phyloP scores from a whole-genome alignment of 1,140 invertebrate genomes.

The Chelonus insularis region DNA sequence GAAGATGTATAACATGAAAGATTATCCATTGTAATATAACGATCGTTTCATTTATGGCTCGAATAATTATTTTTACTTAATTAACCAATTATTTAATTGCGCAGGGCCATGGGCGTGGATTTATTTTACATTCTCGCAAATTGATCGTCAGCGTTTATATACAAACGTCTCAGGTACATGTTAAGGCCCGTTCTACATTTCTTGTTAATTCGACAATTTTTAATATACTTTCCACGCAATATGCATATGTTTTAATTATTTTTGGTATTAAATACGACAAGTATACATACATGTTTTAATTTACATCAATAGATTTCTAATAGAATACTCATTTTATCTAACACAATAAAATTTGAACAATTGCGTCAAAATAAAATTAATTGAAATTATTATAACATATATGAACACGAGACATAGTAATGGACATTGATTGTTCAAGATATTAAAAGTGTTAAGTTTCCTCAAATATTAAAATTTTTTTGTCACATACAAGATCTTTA shows the following conservation, averaged over 20 bases:
- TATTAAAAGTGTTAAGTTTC: no score
- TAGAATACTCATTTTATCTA: background rate
- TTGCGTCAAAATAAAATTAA: background rate
- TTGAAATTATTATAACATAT: no score
- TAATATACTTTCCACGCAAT: conserved; percentile 28
- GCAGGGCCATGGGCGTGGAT: conserved; percentile 32
- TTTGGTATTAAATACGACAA: conserved; percentile 33
- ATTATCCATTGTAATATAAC: background rate
- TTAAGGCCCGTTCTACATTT: conserved; percentile 53
- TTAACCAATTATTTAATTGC: conserved; percentile 7
- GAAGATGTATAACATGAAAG: background rate
- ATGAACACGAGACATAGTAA: no score
- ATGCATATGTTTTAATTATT: conserved; percentile 22
- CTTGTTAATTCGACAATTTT: conserved; percentile 20
- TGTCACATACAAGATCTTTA: no score
- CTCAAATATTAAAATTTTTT: no score
- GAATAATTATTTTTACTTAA: background rate
- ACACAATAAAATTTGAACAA: background rate
- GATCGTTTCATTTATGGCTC: background rate
- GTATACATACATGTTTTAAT: conserved; percentile 12
- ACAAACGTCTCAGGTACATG: conserved; percentile 55
- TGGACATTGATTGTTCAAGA: no score
- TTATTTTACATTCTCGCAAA: conserved; percentile 37
- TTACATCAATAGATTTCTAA: background rate
- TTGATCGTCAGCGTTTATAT: conserved; percentile 43